phyloP scores from a whole-genome alignment of 2,113 vertebrate species.

The Seriola rivoliana region DNA sequence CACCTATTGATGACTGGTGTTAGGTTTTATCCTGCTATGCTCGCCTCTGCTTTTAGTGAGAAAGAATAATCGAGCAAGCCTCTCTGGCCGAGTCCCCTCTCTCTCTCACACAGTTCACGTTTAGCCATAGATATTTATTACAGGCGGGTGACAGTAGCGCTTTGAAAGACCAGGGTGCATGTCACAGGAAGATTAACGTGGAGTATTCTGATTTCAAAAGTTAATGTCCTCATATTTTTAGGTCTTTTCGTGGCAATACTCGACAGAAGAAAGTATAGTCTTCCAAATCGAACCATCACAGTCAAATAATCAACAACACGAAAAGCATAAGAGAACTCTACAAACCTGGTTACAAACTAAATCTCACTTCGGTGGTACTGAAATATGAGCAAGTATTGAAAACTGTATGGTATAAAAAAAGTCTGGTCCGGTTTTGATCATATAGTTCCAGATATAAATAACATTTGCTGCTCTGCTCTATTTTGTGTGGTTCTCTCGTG shows the following conservation, averaged over 20 bases:
- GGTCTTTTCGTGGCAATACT: background rate
- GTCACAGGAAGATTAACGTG: slow-evolving; percentile 20
- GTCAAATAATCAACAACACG: background rate
- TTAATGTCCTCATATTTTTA: background rate
- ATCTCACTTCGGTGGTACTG: background rate
- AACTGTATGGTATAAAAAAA: background rate
- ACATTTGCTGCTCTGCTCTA: background rate
- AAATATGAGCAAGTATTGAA: background rate
- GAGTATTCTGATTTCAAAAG: background rate
- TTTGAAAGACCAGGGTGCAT: slow-evolving; percentile 24
- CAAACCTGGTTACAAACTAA: background rate
- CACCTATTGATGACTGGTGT: slow-evolving; percentile 68
- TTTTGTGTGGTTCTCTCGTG: background rate
- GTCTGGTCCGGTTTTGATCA: background rate
- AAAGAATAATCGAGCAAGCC: slow-evolving; percentile 41
- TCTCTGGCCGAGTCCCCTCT: slow-evolving; percentile 23
- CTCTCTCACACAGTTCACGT: slow-evolving; percentile 27
- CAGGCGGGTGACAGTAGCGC: slow-evolving; percentile 7
- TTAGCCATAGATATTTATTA: slow-evolving; percentile 25
- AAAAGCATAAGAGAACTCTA: background rate
- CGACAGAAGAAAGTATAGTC: too few species aligned
- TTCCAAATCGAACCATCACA: background rate
- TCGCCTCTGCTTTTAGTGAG: slow-evolving; percentile 47
- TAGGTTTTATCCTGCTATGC: slow-evolving; percentile 54
- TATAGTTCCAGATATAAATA: background rate